phyloP scores from a whole-genome alignment of 2,888 invertebrate genomes.

The Conomelus anceps region DNA sequence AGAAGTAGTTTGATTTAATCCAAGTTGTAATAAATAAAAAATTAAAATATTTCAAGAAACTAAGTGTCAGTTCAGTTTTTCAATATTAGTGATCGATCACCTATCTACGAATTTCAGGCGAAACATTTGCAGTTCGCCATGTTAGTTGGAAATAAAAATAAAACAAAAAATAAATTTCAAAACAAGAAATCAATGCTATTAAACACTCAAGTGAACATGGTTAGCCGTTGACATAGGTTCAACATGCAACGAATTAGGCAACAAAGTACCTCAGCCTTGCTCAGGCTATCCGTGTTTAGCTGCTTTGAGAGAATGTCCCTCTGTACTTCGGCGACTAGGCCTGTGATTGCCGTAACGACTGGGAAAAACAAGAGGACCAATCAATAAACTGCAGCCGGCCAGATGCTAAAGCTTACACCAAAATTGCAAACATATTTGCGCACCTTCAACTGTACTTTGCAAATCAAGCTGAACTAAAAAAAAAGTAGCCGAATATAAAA shows the following conservation, averaged over 20 bases:
- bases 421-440: not conserved
- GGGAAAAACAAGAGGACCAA: conserved; percentile 39
- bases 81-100: not conserved
- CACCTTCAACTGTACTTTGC: not conserved
- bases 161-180: not conserved
- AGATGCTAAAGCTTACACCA: not conserved
- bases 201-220: not conserved
- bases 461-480: not conserved
- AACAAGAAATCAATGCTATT: not conserved
- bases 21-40: not conserved
- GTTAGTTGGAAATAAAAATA: not conserved
- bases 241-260: not conserved
- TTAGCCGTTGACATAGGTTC: not conserved
- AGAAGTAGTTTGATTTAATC: not conserved
- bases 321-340: conserved; percentile 73
- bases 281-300: conserved; percentile 26
- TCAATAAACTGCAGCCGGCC: not conserved
- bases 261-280: conserved; percentile 18
- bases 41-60: not conserved
- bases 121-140: not conserved
- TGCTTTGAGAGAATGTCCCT: conserved; percentile 56
- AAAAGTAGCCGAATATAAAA: not conserved
- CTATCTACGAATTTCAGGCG: not conserved
- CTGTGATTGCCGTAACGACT: conserved; percentile 74
- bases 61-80: not conserved